Evolutionary conservation across 2,888 invertebrate genomes (phyloP).

Genomic region (Andrena fulva): DNA sequence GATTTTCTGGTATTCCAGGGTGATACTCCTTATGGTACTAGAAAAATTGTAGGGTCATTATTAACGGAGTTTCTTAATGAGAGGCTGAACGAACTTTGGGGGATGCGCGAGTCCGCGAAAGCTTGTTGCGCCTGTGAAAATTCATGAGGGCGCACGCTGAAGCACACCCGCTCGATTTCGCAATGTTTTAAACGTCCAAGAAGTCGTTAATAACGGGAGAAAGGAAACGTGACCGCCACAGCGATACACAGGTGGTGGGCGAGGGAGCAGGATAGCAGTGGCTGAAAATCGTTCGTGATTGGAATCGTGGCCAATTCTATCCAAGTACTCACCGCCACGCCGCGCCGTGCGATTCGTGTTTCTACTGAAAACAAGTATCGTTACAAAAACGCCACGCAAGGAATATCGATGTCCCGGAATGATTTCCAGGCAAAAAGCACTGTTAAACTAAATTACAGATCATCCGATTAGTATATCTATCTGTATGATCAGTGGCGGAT

Average conservation of each 20-base stretch:
- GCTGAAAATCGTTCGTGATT: slow-evolving; percentile 51
- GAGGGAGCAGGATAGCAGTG: slow-evolving; percentile 31
- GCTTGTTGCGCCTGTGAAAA: too few species aligned
- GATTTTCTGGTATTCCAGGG: background rate
- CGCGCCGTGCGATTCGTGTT: slow-evolving; percentile 37
- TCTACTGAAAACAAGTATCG: slow-evolving; percentile 46
- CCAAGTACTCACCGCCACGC: slow-evolving; percentile 25
- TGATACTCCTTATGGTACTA: too few species aligned
- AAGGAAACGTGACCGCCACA: background rate
- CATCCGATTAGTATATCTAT: too few species aligned
- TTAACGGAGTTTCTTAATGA: too few species aligned
- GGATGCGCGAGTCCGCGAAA: too few species aligned
- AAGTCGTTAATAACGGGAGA: slow-evolving; percentile 5
- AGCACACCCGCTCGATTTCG: background rate
- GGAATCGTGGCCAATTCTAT: slow-evolving; percentile 49
- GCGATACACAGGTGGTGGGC: slow-evolving; percentile 13
- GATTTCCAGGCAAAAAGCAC: background rate
- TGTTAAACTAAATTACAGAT: background rate
- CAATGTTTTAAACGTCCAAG: background rate
- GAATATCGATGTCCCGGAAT: slow-evolving; percentile 30
- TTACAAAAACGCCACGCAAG: slow-evolving; percentile 42
- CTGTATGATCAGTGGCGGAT: too few species aligned
- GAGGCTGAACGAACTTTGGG: too few species aligned
- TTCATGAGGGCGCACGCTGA: too few species aligned
- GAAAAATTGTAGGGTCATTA: too few species aligned